Conservation (phyloP, 2,888 invertebrate species). For the Drosophila pseudotalamancana region DNA sequence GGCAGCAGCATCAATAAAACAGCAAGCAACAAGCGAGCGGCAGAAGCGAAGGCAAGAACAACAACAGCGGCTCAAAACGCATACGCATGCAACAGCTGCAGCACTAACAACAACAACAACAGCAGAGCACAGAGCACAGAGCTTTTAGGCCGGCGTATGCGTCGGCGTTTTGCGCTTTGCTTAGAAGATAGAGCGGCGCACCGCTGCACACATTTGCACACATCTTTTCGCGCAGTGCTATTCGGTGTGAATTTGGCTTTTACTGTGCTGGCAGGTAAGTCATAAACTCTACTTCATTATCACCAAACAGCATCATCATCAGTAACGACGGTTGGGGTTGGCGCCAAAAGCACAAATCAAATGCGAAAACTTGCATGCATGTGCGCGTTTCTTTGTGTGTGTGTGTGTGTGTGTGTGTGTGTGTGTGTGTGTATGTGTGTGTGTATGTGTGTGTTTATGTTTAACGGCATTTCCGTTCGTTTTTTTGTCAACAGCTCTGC, state of each 20-base stretch:
- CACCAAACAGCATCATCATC: not conserved
- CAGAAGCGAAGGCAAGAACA: slow-evolving; percentile 10
- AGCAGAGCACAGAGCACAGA: not conserved
- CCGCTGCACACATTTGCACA: slow-evolving; percentile 2
- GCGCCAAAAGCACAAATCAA: slow-evolving; percentile 8
- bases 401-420: not conserved
- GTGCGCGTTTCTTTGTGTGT: not conserved
- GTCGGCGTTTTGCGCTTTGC: slow-evolving; percentile 42
- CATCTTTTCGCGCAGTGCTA: slow-evolving; percentile 8
- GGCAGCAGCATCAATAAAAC: not conserved
- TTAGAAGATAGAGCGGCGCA: not conserved
- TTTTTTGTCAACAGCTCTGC: not conserved
- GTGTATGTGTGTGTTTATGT: not conserved
- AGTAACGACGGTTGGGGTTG: not conserved
- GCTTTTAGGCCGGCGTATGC: slow-evolving; percentile 31
- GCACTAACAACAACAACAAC: not conserved
- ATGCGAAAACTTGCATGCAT: not conserved
- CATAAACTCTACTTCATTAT: slow-evolving; percentile 24
- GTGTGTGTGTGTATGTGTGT: not conserved
- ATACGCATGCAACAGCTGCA: slow-evolving; percentile 49
- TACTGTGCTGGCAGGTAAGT: slow-evolving; percentile 45
- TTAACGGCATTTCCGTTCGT: not conserved
- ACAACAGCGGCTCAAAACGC: slow-evolving; percentile 8
- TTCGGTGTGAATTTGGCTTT: slow-evolving; percentile 12
- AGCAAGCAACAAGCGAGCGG: not conserved